phyloP scores from a whole-genome alignment of 2,797 vertebrate genomes.

The Sebastes variabilis region DNA sequence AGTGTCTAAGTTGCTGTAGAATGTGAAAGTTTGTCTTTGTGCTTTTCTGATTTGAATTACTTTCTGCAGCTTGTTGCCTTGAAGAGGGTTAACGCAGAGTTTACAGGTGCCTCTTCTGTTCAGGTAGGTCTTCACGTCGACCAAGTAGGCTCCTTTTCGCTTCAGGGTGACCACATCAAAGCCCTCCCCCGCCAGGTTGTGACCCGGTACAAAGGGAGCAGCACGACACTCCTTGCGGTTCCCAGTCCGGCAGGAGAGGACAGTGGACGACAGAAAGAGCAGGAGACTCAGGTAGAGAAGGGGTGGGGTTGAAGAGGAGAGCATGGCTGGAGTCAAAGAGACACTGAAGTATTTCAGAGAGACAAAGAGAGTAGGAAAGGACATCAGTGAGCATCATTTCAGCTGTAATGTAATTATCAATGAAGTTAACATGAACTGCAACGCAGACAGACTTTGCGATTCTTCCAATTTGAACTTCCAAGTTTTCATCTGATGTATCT shows the following conservation, averaged over 20 bases:
- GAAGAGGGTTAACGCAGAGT: slow-evolving; percentile 34
- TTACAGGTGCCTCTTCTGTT: not conserved
- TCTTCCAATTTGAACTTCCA: not conserved
- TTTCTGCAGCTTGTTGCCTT: slow-evolving; percentile 31
- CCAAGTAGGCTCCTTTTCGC: slow-evolving; percentile 18
- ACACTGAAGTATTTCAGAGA: not conserved
- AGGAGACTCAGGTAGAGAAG: slow-evolving; percentile 23
- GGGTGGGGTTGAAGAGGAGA: not conserved
- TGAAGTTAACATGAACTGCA: not conserved
- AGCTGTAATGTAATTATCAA: not conserved
- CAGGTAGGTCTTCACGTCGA: slow-evolving; percentile 35
- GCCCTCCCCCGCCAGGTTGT: slow-evolving; percentile 59
- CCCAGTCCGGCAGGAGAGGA: slow-evolving; percentile 1
- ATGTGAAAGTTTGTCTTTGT: not conserved
- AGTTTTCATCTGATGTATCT: not conserved
- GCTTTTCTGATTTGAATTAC: slow-evolving; percentile 14
- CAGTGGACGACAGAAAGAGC: slow-evolving; percentile 1
- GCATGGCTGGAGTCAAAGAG: slow-evolving; percentile 26
- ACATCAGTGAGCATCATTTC: not conserved
- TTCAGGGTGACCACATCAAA: slow-evolving; percentile 41
- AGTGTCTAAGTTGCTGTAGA: not conserved
- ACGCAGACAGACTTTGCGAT: not conserved
- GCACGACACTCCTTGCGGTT: not conserved
- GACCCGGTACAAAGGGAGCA: slow-evolving; percentile 45
- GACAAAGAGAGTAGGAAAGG: not conserved